Evolutionary conservation across 2,113 vertebrate genomes (phyloP).

Genomic region (Proteles cristata): DNA sequence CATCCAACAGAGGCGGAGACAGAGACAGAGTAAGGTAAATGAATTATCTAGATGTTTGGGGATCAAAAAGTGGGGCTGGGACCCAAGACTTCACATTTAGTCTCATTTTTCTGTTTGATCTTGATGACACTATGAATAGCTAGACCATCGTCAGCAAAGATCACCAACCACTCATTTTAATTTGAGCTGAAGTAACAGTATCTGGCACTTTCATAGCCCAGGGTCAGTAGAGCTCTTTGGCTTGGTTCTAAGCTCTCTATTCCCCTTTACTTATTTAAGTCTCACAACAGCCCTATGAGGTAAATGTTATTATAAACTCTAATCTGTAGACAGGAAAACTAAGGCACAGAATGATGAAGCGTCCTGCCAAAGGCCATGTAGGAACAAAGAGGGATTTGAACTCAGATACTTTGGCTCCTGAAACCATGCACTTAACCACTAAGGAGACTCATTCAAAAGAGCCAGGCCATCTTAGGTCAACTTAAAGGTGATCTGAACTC

Average conservation of each 20-base stretch:
- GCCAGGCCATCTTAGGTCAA: neutral
- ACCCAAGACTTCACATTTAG: neutral
- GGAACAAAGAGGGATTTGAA: neutral
- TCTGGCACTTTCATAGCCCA: neutral
- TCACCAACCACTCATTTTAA: neutral
- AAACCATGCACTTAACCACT: neutral
- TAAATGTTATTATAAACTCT: neutral
- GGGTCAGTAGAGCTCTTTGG: neutral
- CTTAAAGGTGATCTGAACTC: neutral
- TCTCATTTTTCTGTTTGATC: neutral
- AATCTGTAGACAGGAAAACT: constrained; percentile 3
- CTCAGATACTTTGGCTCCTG: neutral
- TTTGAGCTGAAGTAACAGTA: neutral
- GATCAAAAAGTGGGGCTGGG: neutral
- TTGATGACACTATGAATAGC: neutral
- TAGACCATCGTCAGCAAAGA: neutral
- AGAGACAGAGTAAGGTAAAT: neutral
- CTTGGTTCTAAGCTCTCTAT: neutral
- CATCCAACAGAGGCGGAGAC: neutral
- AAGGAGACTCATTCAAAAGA: neutral
- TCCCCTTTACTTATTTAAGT: neutral
- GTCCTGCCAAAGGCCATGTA: neutral
- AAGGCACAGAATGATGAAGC: neutral
- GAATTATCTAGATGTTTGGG: neutral
- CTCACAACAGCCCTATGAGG: neutral